These are phyloP conservation scores for Pocillopora meandrina DNA, from an alignment of 92 coral and sea anemone genomes.

Conservation along the genomic window DNA sequence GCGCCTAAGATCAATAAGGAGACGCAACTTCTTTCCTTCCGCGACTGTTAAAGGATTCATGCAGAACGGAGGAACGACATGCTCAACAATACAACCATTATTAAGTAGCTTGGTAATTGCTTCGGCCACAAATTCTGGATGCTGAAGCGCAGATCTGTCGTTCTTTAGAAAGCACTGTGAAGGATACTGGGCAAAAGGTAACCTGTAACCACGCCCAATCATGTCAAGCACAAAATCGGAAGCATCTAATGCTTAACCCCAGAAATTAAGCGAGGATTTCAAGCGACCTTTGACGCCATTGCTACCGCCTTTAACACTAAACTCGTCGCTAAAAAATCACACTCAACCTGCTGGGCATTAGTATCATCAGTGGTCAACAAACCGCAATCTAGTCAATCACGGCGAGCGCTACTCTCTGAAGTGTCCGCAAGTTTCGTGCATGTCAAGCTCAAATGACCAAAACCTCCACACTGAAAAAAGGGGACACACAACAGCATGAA, in stretches of 20 bases:
- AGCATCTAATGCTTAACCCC: constrained; percentile 48
- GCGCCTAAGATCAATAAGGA: constrained; percentile 49
- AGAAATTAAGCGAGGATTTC: constrained; percentile 36
- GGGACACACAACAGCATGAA: no score
- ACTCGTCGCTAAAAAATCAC: not conserved
- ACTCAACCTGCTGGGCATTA: no score
- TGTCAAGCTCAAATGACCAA: not conserved
- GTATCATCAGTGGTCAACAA: no score
- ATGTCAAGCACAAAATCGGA: constrained; percentile 46
- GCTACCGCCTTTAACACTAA: not conserved
- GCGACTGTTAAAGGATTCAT: not conserved
- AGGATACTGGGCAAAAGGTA: constrained; percentile 19
- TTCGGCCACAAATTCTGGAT: constrained; percentile 37
- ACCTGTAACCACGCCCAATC: not conserved
- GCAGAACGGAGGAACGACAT: constrained; percentile 7
- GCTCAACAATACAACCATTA: constrained; percentile 54
- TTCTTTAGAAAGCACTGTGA: constrained; percentile 42
- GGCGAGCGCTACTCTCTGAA: no score
- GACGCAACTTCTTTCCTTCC: constrained; percentile 30
- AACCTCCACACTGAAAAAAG: no score
- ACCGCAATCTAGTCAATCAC: no score
- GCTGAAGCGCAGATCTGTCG: constrained; percentile 40
- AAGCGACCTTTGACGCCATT: constrained; percentile 29
- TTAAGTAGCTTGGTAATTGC: constrained; percentile 50
- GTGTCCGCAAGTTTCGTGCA: no score